Evolutionary conservation across 2,113 vertebrate species (phyloP), one percentile per base, ranked within the genome.

Genomic region (Lagopus leucura): DNA sequence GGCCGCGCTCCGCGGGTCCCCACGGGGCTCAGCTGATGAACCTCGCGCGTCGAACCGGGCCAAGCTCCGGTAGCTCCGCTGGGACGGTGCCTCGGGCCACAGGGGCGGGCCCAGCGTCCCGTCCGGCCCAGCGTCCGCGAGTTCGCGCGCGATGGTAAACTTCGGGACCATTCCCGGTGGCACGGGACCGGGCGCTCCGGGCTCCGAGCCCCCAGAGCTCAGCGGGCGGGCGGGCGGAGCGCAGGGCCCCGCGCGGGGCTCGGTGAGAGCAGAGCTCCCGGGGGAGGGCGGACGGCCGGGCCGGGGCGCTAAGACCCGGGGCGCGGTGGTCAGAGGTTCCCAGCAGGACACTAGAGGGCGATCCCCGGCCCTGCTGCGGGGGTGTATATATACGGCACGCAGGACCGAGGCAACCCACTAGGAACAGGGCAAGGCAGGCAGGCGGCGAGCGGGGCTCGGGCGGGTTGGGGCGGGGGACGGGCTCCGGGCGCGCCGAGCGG

Each of bases 301-400:
- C 43, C n/a, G 28, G 25, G 90, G 96, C 96, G 55, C 95, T 95
- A 95, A 94, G 96, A 96, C 71, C 97, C 94, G 77, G 89, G 54
- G 52, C 76, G 54, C 72, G 18, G 88, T 13, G 88, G 96, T 83
- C 90, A 82, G 70, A 90, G 88, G 79, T 93, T 93, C 90, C 71
- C 83, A 77, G 88, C 93, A 17, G 90, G 96, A 90, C 97, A 86
- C 97, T 96, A 96, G 97, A 95, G 97, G 98, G 97, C 97, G 97
- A 96, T 86, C 72, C 76, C 66, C 70, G 40, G 83, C 82, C 65
- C 88, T 16, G 69, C 55, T 32, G 81, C 57, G 48, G 58, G 65
- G 28, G 79, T 45, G 58, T 91, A 93, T 97, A 97, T 96, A 97
- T 95, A 97, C 84, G 43, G 84, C 73, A 10, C 28, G 81, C 88